phyloP scores from a whole-genome alignment of 1,140 invertebrate species.

The Macrobrachium rosenbergii region DNA sequence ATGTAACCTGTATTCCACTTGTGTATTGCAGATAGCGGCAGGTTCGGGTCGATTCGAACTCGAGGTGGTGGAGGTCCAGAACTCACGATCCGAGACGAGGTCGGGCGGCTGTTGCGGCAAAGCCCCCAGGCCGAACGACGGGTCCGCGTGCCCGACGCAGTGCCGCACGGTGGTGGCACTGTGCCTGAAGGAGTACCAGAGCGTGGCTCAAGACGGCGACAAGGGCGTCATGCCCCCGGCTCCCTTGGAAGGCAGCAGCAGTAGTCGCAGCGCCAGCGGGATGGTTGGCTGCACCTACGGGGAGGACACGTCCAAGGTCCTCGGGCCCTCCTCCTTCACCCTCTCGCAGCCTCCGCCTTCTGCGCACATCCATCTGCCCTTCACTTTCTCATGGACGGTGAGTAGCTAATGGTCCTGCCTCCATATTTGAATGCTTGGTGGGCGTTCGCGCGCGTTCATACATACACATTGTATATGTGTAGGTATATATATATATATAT shows the following conservation, averaged over 20 bases:
- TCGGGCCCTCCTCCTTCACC: slow-evolving; percentile 90
- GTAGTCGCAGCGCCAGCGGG: slow-evolving; percentile 70
- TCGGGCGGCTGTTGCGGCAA: slow-evolving; percentile 85
- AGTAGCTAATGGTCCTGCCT: slow-evolving; percentile 71
- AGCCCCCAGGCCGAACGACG: slow-evolving; percentile 45
- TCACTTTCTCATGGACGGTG: slow-evolving; percentile 92
- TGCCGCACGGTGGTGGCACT: slow-evolving; percentile 89
- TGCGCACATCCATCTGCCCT: slow-evolving; percentile 83
- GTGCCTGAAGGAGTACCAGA: slow-evolving; percentile 94
- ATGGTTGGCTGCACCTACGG: slow-evolving; percentile 90
- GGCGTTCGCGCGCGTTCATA: background rate
- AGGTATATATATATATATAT: no score
- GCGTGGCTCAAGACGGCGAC: slow-evolving; percentile 75
- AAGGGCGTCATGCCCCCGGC: background rate
- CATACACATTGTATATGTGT: background rate
- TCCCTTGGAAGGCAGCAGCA: background rate
- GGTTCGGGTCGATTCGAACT: slow-evolving; percentile 91
- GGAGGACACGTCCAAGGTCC: slow-evolving; percentile 84
- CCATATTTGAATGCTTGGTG: background rate
- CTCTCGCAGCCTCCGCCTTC: slow-evolving; percentile 77
- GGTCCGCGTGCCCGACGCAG: slow-evolving; percentile 73
- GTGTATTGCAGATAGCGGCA: slow-evolving; percentile 74
- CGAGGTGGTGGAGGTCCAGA: slow-evolving; percentile 90
- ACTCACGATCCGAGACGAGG: slow-evolving; percentile 84
- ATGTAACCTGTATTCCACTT: background rate